Evolutionary conservation across 2,888 invertebrate genomes (phyloP), one percentile per base, ranked within the genome.

Genomic region (Heterodera filipjevi): DNA sequence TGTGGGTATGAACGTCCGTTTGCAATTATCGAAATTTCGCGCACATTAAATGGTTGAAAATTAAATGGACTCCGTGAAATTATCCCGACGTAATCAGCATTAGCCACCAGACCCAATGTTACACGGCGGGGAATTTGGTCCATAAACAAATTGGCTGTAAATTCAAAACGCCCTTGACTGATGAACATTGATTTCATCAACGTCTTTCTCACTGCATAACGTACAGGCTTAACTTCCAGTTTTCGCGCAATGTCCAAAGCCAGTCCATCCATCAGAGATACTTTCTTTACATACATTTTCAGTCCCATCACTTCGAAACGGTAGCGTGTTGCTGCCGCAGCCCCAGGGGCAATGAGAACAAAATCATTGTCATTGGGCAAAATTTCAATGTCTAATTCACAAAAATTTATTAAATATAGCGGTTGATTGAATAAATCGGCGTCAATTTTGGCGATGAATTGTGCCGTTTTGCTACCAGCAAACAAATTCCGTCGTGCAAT

Each of bases 241-340:
- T 70, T 77, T 66, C 71, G 27, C 16, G 66, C 71, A 70, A 77
- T 77, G n/a, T 77, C 77, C 2, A 77, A 19, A 6, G 77, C 64
- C 27, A 77, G 22, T 22, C 77, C 71, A 77, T 77, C 77, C 66
- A 76, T 70, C 22, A 77, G 77, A 12, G 46, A 39, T 2, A 71
- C 14, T 14, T 33, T 71, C 16, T 71, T 71, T 33, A 71, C 30
- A 27, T 71, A 71, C 22, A 71, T n/a, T 71, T 71, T 71, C 39
- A 39, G 46, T 44, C 30, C 46, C 10, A 71, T 0, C n/a, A 71
- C 30, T 10, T 71, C 71, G 46, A 71, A 71, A 71, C n/a, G 71
- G 27, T 71, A 71, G 10, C n/a, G n/a, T 10, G 8, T 12, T 12
- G 8, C 39, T 6, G 1, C 12, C n/a, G n/a, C n/a, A n/a, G n/a